Percentiles rank a stretch among this genome's conserved stretches.
phyloP scores from a whole-genome alignment of 1,140 invertebrate genomes.

The Coboldia fuscipes region DNA sequence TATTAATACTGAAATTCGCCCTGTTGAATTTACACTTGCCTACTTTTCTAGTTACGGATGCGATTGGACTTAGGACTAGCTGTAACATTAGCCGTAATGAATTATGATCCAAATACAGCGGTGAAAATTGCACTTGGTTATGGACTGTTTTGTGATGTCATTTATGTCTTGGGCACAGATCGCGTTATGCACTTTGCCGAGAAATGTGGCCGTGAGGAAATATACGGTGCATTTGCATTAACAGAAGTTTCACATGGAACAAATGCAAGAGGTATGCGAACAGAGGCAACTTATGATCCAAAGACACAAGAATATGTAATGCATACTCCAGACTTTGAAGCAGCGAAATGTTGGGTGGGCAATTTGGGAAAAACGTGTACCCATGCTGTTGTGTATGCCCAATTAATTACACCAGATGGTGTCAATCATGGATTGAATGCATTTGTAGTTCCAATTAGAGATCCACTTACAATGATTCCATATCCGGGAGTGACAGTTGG shows the following conservation, averaged over 20 bases:
- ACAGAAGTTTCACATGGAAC: constrained; percentile 78
- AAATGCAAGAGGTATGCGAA: constrained; percentile 63
- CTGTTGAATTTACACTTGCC: constrained; percentile 20
- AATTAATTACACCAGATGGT: constrained; percentile 54
- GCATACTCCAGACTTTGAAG: constrained; percentile 64
- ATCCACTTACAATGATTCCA: constrained; percentile 42
- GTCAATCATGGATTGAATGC: constrained; percentile 55
- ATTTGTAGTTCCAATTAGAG: constrained; percentile 59
- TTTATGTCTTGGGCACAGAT: constrained; percentile 29
- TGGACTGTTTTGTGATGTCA: constrained; percentile 29
- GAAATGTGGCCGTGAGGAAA: constrained; percentile 28
- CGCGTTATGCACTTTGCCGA: constrained; percentile 36
- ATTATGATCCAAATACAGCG: constrained; percentile 43
- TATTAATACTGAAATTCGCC: no score
- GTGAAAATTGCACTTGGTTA: constrained; percentile 38
- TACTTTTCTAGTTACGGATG: constrained; percentile 2
- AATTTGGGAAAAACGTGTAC: constrained; percentile 46
- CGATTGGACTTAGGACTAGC: no score
- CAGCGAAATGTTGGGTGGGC: constrained; percentile 68
- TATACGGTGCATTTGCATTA: constrained; percentile 55
- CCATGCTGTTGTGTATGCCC: constrained; percentile 68
- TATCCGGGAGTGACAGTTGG: constrained; percentile 55
- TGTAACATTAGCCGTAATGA: constrained; percentile 33
- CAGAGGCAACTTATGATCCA: constrained; percentile 57
- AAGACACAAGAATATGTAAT: constrained; percentile 55